phyloP scores from a whole-genome alignment of 2,888 invertebrate species.

The Epinotia ramella region DNA sequence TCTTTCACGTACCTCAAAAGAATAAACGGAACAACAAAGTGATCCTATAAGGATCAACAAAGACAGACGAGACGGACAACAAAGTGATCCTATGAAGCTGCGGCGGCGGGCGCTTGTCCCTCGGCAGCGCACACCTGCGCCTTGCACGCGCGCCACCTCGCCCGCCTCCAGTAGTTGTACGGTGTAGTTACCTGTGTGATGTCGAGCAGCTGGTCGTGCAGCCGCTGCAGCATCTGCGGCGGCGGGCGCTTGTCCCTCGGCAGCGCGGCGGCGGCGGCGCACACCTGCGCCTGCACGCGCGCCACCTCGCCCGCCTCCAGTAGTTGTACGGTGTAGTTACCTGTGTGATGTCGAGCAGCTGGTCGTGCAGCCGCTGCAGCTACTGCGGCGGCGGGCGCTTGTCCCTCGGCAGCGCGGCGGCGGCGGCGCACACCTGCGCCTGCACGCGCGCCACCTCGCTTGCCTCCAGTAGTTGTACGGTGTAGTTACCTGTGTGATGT shows the following conservation, averaged over 20 bases:
- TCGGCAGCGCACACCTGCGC: slow-evolving; percentile 86
- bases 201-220: slow-evolving; percentile 93
- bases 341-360: slow-evolving; percentile 94
- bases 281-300: slow-evolving; percentile 91
- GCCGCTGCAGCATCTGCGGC: slow-evolving; percentile 87
- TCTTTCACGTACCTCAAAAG: too few species aligned
- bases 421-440: slow-evolving; percentile 86
- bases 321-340: slow-evolving; percentile 65
- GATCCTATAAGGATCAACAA: too few species aligned
- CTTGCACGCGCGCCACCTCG: slow-evolving; percentile 92
- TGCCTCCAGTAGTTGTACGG: too few species aligned
- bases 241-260: slow-evolving; percentile 86
- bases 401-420: slow-evolving; percentile 73
- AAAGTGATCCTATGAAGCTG: slow-evolving; percentile 71
- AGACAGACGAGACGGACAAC: too few species aligned
- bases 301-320: slow-evolving; percentile 83
- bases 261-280: slow-evolving; percentile 68
- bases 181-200: slow-evolving; percentile 89
- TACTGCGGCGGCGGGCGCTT: slow-evolving; percentile 88
- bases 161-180: too few species aligned
- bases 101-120: slow-evolving; percentile 86
- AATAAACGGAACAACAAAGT: too few species aligned
- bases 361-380: slow-evolving; percentile 90
- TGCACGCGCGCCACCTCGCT: slow-evolving; percentile 91
- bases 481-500: slow-evolving; percentile 90